Conservation (phyloP, 2,888 invertebrate genomes). For the Amiota communis region DNA sequence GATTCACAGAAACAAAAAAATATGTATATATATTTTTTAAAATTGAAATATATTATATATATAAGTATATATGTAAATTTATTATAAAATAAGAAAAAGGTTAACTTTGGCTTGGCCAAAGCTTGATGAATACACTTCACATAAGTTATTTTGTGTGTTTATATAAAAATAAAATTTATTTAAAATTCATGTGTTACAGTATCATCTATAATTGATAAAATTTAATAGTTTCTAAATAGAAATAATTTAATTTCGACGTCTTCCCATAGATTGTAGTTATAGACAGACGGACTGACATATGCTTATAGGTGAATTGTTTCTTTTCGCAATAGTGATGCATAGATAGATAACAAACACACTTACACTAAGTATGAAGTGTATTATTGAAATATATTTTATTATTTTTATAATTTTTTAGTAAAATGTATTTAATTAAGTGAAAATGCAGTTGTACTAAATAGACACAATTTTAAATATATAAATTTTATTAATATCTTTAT, state of each 20-base stretch:
- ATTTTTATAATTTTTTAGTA: not conserved
- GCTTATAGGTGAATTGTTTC: too few species aligned
- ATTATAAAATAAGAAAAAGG: constrained; percentile 12
- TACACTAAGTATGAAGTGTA: not conserved
- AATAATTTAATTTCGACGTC: too few species aligned
- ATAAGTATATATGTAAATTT: constrained; percentile 55
- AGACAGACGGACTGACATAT: too few species aligned
- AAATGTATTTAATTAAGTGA: not conserved
- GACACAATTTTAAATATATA: not conserved
- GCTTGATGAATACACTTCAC: too few species aligned
- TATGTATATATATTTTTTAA: constrained; percentile 53
- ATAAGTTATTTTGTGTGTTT: too few species aligned
- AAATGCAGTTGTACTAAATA: not conserved
- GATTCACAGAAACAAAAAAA: constrained; percentile 71
- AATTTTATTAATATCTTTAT: not conserved
- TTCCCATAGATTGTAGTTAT: too few species aligned
- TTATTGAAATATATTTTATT: too few species aligned
- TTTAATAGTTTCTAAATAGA: too few species aligned
- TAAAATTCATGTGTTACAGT: not conserved
- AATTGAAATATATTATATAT: constrained; percentile 58
- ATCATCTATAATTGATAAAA: too few species aligned
- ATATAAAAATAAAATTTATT: constrained; percentile 1
- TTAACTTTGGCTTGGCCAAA: not conserved
- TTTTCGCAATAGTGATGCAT: too few species aligned
- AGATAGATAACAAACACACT: too few species aligned